Conservation (phyloP, 2,797 vertebrate species). For the Bradypodion ventrale region DNA sequence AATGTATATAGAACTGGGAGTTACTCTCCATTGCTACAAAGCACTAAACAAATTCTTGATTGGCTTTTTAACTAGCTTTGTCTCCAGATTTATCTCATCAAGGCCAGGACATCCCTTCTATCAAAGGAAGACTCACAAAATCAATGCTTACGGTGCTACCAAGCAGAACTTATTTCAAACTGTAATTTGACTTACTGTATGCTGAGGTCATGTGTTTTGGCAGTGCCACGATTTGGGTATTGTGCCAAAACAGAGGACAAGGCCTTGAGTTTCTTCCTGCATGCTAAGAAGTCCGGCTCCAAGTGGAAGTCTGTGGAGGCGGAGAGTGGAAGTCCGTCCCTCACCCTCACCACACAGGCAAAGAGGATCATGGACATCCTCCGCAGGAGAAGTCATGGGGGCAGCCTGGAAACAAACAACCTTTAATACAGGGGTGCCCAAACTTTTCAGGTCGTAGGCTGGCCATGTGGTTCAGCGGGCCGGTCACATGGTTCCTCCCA, state of each 20-base stretch:
- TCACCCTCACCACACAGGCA: conserved; percentile 91
- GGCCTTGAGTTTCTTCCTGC: conserved; percentile 86
- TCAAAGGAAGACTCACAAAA: neutral
- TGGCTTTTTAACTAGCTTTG: neutral
- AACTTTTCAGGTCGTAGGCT: too few species aligned
- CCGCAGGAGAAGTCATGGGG: conserved; percentile 79
- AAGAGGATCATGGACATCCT: conserved; percentile 97
- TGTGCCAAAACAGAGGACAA: conserved; percentile 79
- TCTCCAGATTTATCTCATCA: neutral
- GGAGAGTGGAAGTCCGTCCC: conserved; percentile 95
- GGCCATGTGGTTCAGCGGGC: too few species aligned
- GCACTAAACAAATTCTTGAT: neutral
- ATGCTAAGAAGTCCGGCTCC: conserved; percentile 86
- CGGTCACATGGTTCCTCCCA: too few species aligned
- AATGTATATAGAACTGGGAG: too few species aligned
- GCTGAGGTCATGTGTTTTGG: conserved; percentile 82
- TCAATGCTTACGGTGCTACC: neutral
- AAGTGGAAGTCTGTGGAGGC: conserved; percentile 96
- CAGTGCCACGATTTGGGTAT: conserved; percentile 83
- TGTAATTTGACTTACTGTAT: conserved; percentile 83
- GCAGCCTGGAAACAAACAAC: conserved; percentile 77
- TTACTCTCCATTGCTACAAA: neutral
- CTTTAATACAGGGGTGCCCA: too few species aligned
- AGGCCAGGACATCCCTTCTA: neutral
- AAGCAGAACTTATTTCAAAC: fast-evolving